These are phyloP conservation scores for Taxidea taxus DNA, from an alignment of 2,113 vertebrate species.

Conservation along the genomic window DNA sequence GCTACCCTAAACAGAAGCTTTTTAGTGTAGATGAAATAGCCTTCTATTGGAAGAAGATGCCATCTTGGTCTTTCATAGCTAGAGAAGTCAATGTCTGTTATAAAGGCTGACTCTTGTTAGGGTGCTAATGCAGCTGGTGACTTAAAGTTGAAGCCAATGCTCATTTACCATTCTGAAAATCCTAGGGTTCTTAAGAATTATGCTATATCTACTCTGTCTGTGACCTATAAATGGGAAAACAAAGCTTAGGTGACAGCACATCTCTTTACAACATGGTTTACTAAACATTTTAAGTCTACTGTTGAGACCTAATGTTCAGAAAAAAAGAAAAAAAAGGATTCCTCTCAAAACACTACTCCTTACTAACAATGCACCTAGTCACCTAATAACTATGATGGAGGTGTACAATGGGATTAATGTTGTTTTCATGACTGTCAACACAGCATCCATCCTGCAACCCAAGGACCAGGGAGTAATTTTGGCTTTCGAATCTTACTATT, in stretches of 20 bases:
- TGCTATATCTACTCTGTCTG: neutral
- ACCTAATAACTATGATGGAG: neutral
- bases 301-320: neutral
- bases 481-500: neutral
- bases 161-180: neutral
- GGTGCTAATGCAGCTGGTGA: neutral
- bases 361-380: neutral
- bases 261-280: neutral
- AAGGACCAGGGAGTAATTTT: neutral
- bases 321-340: neutral
- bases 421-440: neutral
- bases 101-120: neutral
- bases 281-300: neutral
- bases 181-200: neutral
- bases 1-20: neutral
- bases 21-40: neutral
- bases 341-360: neutral
- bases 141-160: neutral
- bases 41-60: neutral
- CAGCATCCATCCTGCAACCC: neutral
- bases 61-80: neutral
- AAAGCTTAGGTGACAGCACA: neutral
- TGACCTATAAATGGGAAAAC: neutral
- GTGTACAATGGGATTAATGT: neutral
- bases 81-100: neutral